phyloP scores from a whole-genome alignment of 2,888 invertebrate species.

The Scelioninae gen. 2 region DNA sequence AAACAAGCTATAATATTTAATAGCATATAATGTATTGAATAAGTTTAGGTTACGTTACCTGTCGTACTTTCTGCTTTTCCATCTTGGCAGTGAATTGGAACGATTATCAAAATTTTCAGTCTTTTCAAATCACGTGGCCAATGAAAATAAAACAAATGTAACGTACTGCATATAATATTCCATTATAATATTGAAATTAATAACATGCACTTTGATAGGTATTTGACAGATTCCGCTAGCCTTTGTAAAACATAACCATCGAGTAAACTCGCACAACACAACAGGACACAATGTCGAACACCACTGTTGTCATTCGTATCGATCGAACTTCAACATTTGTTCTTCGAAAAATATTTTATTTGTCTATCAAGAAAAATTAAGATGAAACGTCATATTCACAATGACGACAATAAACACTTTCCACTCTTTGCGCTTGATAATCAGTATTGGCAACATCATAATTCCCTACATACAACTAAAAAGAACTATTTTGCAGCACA shows the following conservation, averaged over 20 bases:
- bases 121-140: conserved; percentile 32
- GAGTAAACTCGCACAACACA: conserved; percentile 5
- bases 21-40: neutral
- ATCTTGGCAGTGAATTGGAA: conserved; percentile 61
- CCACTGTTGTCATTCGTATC: conserved; percentile 29
- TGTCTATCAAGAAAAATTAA: conserved; percentile 39
- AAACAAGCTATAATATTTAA: no score
- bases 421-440: conserved; percentile 39
- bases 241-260: conserved; percentile 9
- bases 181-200: conserved; percentile 35
- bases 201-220: conserved; percentile 41
- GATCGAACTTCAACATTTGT: conserved; percentile 44
- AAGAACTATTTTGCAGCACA: neutral
- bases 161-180: conserved; percentile 27
- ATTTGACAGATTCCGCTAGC: conserved; percentile 38
- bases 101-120: conserved; percentile 51
- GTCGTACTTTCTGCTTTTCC: conserved; percentile 66
- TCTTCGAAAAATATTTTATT: conserved; percentile 31
- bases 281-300: conserved; percentile 8
- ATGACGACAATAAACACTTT: conserved; percentile 53
- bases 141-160: conserved; percentile 18
- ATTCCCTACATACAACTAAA: conserved; percentile 18
- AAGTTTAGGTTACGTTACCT: conserved; percentile 60
- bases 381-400: conserved; percentile 54
- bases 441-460: conserved; percentile 26